Evolutionary conservation across 23 tunicate species (phyloP), one percentile per base, ranked within the genome.

Genomic region (Trididemnum clinides): DNA sequence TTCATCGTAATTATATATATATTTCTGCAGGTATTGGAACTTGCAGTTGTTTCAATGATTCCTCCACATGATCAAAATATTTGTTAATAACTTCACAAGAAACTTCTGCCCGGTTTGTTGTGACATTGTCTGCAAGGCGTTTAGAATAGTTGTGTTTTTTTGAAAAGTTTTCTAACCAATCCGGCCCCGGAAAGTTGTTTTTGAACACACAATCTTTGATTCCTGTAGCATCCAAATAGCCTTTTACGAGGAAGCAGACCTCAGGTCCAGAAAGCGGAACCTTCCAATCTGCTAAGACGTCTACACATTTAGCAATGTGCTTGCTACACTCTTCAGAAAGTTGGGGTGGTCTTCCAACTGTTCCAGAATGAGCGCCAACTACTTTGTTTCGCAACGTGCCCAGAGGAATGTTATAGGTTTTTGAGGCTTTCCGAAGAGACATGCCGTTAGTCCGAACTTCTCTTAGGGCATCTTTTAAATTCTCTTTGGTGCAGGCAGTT

Each of bases 1-100:
- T 78, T 78, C 83, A 34, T 78, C 83, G 35, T 51, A 78, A 51
- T 78, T 78, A 28, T 51, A 78, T 10, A 51, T 25, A 34, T 78
- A n/a, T 78, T 31, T 20, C 66, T 21, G 69, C 69, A 2, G 54
- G 38, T 7, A 78, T 31, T 51, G 34, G 19, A 35, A 3, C 39
- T 28, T 59, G 66, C 27, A 19, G 25, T 19, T 59, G 37, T 29
- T 20, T 39, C 21, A 78, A n/a, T 5, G 66, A 18, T 51, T 29
- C 23, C 39, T 78, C 83, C 69, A 78, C 15, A 31, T 51, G 34
- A 32, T 51, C 69, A 51, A 78, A 78, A 34, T 51, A 78, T 23
- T 33, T 30, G 25, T 51, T 78, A 6, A 51, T 78, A 51, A 39
- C 31, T 37, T 73, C 80, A 19, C 57, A 3, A n/a, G 57, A 35